These are phyloP conservation scores for Drosophila albomicans DNA, from an alignment of 1,140 invertebrate genomes.

Conservation along the genomic window DNA sequence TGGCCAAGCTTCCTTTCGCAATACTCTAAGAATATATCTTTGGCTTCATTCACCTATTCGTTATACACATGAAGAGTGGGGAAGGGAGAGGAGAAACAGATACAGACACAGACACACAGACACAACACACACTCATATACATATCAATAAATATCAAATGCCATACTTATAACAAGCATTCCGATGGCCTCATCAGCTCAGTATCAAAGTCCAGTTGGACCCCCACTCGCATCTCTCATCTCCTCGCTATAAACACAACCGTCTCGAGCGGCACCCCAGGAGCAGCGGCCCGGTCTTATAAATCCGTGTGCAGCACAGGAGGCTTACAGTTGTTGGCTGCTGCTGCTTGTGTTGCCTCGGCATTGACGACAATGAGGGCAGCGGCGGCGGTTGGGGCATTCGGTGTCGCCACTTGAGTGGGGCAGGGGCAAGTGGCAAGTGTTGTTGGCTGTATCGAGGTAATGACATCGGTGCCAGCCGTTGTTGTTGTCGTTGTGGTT, in stretches of 20 bases:
- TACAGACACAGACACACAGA: too few species aligned
- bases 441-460: slow-evolving; percentile 57
- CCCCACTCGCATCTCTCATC: slow-evolving; percentile 54
- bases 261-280: slow-evolving; percentile 67
- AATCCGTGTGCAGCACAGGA: slow-evolving; percentile 79
- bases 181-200: slow-evolving; percentile 42
- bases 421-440: background rate
- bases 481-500: slow-evolving; percentile 73
- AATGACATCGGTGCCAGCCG: slow-evolving; percentile 58
- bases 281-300: slow-evolving; percentile 68
- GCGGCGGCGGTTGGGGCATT: slow-evolving; percentile 17
- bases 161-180: slow-evolving; percentile 56
- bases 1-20: slow-evolving; percentile 29
- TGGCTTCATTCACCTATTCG: slow-evolving; percentile 31
- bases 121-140: background rate
- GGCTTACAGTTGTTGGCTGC: slow-evolving; percentile 67
- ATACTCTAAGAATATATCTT: slow-evolving; percentile 63
- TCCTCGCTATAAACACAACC: slow-evolving; percentile 71
- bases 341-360: slow-evolving; percentile 43
- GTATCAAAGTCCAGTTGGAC: background rate
- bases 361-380: slow-evolving; percentile 58
- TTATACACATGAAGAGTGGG: slow-evolving; percentile 21
- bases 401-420: slow-evolving; percentile 11
- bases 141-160: slow-evolving; percentile 62
- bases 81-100: background rate